phyloP scores from a whole-genome alignment of 2,888 invertebrate species.

The Lithosia quadra region DNA sequence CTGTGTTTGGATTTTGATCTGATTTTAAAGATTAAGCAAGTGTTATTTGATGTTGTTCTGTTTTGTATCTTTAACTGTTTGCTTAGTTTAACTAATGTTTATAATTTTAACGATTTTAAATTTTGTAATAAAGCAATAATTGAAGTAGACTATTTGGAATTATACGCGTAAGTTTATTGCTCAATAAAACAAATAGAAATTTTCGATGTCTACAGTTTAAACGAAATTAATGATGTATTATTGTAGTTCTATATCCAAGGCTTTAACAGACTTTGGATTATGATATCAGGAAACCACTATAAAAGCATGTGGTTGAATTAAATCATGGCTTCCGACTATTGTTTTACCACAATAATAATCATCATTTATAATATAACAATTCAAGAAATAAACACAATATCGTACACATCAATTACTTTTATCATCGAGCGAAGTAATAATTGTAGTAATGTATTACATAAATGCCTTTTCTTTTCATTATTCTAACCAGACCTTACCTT shows the following conservation, averaged over 20 bases:
- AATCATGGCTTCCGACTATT: conserved; percentile 15
- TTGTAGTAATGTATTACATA: background rate
- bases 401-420: background rate
- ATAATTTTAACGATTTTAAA: too few relatives aligned
- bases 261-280: conserved; percentile 63
- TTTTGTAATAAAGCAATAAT: background rate
- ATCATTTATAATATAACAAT: background rate
- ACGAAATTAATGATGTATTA: conserved; percentile 35
- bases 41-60: background rate
- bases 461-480: background rate
- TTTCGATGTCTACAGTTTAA: background rate
- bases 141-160: background rate
- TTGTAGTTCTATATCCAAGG: conserved; percentile 55
- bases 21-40: conserved; percentile 9
- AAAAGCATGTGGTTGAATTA: conserved; percentile 36
- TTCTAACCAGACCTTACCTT: too few relatives aligned
- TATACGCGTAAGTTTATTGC: background rate
- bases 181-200: background rate
- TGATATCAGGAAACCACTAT: conserved; percentile 59
- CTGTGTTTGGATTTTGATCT: conserved; percentile 32
- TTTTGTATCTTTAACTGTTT: background rate
- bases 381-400: background rate
- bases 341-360: conserved; percentile 12
- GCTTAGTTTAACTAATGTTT: background rate
- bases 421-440: background rate